Conservation (phyloP, 2,888 invertebrate genomes). For the Xanthostigma xanthostigma region DNA sequence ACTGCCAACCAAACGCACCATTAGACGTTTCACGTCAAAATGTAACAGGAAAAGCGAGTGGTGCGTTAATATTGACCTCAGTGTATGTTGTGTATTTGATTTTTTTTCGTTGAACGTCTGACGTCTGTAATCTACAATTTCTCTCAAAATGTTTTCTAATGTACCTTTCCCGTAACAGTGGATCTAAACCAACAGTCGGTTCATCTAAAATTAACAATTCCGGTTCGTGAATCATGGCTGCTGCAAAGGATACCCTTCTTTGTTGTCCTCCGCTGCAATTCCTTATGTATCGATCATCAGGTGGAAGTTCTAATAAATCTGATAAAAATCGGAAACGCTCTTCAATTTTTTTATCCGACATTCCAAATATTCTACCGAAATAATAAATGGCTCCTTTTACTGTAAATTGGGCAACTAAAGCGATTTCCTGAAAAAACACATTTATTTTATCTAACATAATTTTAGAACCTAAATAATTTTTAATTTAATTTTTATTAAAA, state of each 20-base stretch:
- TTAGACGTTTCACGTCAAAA: too few relatives aligned
- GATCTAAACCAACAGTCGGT: constrained; percentile 86
- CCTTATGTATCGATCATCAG: constrained; percentile 46
- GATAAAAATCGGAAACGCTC: constrained; percentile 52
- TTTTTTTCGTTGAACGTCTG: too few relatives aligned
- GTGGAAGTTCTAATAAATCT: constrained; percentile 62
- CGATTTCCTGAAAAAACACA: constrained; percentile 47
- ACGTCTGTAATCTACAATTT: too few relatives aligned
- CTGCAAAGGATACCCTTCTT: constrained; percentile 75
- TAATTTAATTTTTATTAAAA: too few relatives aligned
- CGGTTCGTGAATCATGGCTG: constrained; percentile 76
- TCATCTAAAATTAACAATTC: constrained; percentile 82
- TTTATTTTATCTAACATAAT: not conserved
- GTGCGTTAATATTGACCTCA: too few relatives aligned
- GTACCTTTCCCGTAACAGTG: constrained; percentile 68
- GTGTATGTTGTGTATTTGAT: too few relatives aligned
- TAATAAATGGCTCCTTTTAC: constrained; percentile 72
- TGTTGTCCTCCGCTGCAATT: constrained; percentile 81
- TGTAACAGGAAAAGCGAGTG: too few relatives aligned
- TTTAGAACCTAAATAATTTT: too few relatives aligned
- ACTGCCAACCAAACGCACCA: too few relatives aligned
- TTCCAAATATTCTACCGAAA: constrained; percentile 74
- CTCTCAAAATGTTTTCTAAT: constrained; percentile 10
- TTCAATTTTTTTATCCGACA: constrained; percentile 44
- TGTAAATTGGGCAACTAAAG: constrained; percentile 63